Conservation (phyloP, 2,888 invertebrate genomes). For the Sinohyriopsis cumingii region DNA sequence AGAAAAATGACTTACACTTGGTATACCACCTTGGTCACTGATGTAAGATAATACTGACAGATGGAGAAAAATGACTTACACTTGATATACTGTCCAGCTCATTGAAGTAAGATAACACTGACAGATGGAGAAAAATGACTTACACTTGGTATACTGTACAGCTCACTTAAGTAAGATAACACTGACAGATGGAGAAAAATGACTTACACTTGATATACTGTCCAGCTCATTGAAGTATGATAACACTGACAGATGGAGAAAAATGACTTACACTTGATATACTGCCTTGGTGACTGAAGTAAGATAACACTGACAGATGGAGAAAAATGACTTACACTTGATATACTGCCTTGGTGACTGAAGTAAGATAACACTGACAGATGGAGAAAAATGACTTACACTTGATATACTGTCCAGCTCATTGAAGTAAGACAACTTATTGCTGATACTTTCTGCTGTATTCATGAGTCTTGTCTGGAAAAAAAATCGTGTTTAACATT, state of each 20-base stretch:
- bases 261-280: slow-evolving; percentile 75
- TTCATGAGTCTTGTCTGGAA: slow-evolving; percentile 83
- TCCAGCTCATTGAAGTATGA: too few relatives aligned
- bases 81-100: slow-evolving; percentile 83
- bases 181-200: slow-evolving; percentile 87
- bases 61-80: too few relatives aligned
- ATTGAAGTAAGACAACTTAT: slow-evolving; percentile 87
- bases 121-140: too few relatives aligned
- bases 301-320: too few relatives aligned
- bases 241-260: too few relatives aligned
- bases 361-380: too few relatives aligned
- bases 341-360: slow-evolving; percentile 75
- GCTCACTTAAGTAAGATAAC: slow-evolving; percentile 89
- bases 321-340: slow-evolving; percentile 71
- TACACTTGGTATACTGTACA: slow-evolving; percentile 80
- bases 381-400: slow-evolving; percentile 55
- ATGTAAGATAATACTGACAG: too few relatives aligned
- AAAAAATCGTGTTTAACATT: slow-evolving; percentile 12
- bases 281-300: slow-evolving; percentile 81
- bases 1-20: slow-evolving; percentile 71
- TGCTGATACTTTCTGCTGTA: slow-evolving; percentile 85
- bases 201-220: too few relatives aligned
- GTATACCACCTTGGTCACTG: slow-evolving; percentile 85
- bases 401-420: slow-evolving; percentile 85
- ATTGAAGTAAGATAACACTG: too few relatives aligned